Base-by-base conservation (phyloP, 37 sponge, comb jelly and placozoan genomes). In the Spongilla lacustris region DNA sequence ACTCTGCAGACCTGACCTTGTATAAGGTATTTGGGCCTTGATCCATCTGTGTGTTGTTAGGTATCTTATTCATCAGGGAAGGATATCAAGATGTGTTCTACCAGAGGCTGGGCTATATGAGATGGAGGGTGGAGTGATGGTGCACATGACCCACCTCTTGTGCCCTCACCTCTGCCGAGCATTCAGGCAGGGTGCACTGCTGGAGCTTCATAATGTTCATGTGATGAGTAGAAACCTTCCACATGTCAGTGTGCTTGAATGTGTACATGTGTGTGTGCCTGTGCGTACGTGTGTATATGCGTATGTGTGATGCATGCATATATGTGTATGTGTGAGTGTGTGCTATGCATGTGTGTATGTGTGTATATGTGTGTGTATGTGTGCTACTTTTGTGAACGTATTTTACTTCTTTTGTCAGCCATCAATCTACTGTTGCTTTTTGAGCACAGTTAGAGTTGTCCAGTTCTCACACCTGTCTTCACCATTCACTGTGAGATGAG, bases 51-150 rank as follows among this genome's bases (percentile, higher is more conserved):
- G n/a, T n/a, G n/a, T n/a, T n/a, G n/a, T n/a, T n/a, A 6, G 41
- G 41, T 41, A 41, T 41, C 41, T 41, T 41, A 9, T 41, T 41
- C 41, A 41, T 41, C 3, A 91, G 91, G 91, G 91, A 2, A 66
- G n/a, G 0, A 78, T 91, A 32, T 86, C 91, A 17, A 76, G 67
- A 34, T 81, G 77, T 50, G 9, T 91, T 24, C 36, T 76, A 6
- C 87, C 87, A n/a, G 91, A 86, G 35, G 87, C 87, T 82, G 91
- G 91, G 33, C 32, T 91, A 36, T 91, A 82, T 77, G 87, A 86
- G 35, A 74, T 91, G 37, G 91, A 91, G 74, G 73, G 68, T 24
- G 66, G 66, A n/a, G 78, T 91, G 26, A 71, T 30, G 25, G 71
- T 90, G 22, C 84, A 80, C 66, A 76, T 90, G 35, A 66, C 80